These are phyloP conservation scores for Argyresthia albistria DNA, from an alignment of 2,888 invertebrate genomes.

Conservation along the genomic window DNA sequence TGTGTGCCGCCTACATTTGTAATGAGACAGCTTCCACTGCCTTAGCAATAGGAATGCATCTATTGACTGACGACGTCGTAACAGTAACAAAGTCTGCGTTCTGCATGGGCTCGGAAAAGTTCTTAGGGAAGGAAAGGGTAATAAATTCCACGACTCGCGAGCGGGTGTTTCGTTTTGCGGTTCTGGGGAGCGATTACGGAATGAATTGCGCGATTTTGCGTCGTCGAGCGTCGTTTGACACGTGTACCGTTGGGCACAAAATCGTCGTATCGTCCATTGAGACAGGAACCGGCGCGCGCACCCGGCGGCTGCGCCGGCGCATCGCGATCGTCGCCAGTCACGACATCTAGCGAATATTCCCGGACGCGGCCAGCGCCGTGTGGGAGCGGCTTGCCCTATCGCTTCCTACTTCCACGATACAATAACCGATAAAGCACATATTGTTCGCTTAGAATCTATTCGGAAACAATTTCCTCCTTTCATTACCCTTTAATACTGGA, in stretches of 20 bases:
- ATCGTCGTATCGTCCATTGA: constrained; percentile 61
- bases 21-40: constrained; percentile 5
- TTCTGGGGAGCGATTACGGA: constrained; percentile 21
- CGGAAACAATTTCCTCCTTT: not conserved
- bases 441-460: constrained; percentile 18
- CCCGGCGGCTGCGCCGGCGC: constrained; percentile 45
- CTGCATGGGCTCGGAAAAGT: constrained; percentile 8
- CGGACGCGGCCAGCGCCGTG: constrained; percentile 48
- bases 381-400: constrained; percentile 64
- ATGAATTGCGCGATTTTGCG: constrained; percentile 36
- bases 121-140: constrained; percentile 11
- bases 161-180: constrained; percentile 17
- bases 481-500: not conserved
- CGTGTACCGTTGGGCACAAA: constrained; percentile 59
- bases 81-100: not conserved
- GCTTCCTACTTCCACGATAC: constrained; percentile 60
- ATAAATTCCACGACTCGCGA: constrained; percentile 27
- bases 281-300: constrained; percentile 39
- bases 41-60: not conserved
- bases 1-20: constrained; percentile 5
- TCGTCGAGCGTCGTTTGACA: constrained; percentile 38
- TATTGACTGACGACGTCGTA: not conserved
- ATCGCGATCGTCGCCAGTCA: constrained; percentile 68
- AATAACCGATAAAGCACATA: constrained; percentile 47
- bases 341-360: constrained; percentile 69